These are phyloP conservation scores for Arenicola marina DNA, from an alignment of 2,888 invertebrate species.

Conservation along the genomic window DNA sequence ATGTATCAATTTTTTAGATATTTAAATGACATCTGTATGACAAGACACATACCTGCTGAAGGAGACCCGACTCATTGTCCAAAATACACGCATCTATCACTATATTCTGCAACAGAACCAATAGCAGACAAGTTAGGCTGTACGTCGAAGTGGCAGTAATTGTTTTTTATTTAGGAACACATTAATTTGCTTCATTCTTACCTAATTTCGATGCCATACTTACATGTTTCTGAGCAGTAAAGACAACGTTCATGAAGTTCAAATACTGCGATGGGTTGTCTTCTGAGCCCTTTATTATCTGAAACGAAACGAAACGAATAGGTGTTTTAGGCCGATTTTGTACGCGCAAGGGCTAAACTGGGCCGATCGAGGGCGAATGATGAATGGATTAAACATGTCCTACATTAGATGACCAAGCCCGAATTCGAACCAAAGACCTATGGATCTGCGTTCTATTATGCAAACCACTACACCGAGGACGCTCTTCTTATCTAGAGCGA, in stretches of 20 bases:
- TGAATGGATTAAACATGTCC: too few relatives aligned
- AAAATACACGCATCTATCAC: constrained; percentile 90
- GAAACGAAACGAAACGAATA: background rate
- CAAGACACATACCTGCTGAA: constrained; percentile 69
- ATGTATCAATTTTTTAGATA: too few relatives aligned
- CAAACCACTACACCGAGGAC: too few relatives aligned
- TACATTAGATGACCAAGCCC: too few relatives aligned
- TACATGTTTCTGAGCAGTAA: constrained; percentile 82
- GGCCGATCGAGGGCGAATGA: too few relatives aligned
- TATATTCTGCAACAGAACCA: constrained; percentile 70
- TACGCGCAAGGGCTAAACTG: too few relatives aligned
- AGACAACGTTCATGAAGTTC: constrained; percentile 98
- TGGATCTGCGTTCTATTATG: too few relatives aligned
- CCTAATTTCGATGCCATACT: background rate
- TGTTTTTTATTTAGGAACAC: background rate
- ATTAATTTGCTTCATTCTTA: background rate
- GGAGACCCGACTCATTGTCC: constrained; percentile 83
- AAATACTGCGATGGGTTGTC: constrained; percentile 82
- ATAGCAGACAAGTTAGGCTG: too few relatives aligned
- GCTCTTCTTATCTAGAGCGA: too few relatives aligned
- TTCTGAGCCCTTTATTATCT: constrained; percentile 80
- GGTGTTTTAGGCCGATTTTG: too few relatives aligned
- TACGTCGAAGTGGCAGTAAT: background rate
- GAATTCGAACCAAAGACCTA: too few relatives aligned
- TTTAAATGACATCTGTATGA: too few relatives aligned